Evolutionary conservation across 1,140 invertebrate genomes (phyloP).

Genomic region (Ceratina japonica): DNA sequence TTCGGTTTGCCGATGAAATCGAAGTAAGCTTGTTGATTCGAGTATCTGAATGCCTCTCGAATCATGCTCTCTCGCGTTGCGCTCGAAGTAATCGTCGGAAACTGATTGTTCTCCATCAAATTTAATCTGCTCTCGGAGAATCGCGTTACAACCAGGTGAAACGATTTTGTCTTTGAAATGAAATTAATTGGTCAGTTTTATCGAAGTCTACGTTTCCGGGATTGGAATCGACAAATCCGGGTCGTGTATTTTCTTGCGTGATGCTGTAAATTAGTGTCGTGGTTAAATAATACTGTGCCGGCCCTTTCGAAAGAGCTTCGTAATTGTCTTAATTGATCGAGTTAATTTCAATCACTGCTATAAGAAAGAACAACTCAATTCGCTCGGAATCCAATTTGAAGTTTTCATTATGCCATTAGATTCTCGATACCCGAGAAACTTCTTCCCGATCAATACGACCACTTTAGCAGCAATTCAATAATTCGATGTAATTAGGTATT

Average conservation of each 20-base stretch:
- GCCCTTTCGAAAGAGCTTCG: not conserved
- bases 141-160: not conserved
- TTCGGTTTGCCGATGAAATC: conserved; percentile 4
- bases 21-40: conserved; percentile 23
- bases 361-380: not conserved
- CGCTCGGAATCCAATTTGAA: not conserved
- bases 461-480: not conserved
- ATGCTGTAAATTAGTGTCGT: not conserved
- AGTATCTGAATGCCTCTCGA: not conserved
- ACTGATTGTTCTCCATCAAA: not conserved
- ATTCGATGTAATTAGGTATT: not conserved
- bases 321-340: conserved; percentile 2
- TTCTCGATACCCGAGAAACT: not conserved
- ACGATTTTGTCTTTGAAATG: not conserved
- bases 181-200: not conserved
- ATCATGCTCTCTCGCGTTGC: not conserved
- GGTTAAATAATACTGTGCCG: not conserved
- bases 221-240: not conserved
- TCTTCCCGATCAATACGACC: not conserved
- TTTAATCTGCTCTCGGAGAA: conserved; percentile 8
- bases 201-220: not conserved
- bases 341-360: not conserved
- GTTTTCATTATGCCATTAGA: not conserved
- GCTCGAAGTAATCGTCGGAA: not conserved
- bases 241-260: not conserved